A percentile compares a stretch with the other conserved stretches of the same genome.
Conservation (phyloP, 2,797 vertebrate species). For the Sphenopsis melanotis region DNA sequence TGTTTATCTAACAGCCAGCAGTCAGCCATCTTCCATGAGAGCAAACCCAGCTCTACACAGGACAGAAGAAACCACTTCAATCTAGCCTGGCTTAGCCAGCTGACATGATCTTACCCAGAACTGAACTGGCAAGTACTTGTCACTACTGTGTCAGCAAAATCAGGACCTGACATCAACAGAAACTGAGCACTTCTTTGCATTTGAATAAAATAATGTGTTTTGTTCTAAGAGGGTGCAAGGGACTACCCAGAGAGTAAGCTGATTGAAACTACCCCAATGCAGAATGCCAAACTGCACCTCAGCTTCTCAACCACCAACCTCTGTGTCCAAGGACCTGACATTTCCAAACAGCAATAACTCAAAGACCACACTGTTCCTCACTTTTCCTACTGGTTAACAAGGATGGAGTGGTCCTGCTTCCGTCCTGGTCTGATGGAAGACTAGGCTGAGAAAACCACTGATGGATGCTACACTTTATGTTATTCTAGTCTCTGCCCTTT, state of each 20-base stretch:
- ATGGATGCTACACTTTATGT: not conserved
- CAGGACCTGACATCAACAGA: not conserved
- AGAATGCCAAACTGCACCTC: not conserved
- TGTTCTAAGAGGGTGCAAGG: not conserved
- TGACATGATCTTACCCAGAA: not conserved
- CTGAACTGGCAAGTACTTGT: not conserved
- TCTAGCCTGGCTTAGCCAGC: not conserved
- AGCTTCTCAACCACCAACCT: not conserved
- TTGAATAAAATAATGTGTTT: not conserved
- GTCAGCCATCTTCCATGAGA: not conserved
- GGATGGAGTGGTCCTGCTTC: not conserved
- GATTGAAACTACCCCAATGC: not conserved
- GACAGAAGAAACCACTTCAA: not conserved
- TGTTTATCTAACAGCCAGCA: not conserved
- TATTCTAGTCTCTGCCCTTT: not conserved
- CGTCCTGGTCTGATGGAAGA: not conserved
- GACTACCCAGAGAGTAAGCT: not conserved
- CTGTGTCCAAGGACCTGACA: not conserved
- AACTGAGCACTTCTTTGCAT: not conserved
- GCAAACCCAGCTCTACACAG: not conserved
- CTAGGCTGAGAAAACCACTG: not conserved
- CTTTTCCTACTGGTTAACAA: not conserved
- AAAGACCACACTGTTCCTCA: not conserved
- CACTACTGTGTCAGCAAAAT: not conserved
- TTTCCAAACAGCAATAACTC: not conserved